These are phyloP conservation scores for Grallaria varia DNA, from an alignment of 2,113 vertebrate genomes.

Conservation along the genomic window DNA sequence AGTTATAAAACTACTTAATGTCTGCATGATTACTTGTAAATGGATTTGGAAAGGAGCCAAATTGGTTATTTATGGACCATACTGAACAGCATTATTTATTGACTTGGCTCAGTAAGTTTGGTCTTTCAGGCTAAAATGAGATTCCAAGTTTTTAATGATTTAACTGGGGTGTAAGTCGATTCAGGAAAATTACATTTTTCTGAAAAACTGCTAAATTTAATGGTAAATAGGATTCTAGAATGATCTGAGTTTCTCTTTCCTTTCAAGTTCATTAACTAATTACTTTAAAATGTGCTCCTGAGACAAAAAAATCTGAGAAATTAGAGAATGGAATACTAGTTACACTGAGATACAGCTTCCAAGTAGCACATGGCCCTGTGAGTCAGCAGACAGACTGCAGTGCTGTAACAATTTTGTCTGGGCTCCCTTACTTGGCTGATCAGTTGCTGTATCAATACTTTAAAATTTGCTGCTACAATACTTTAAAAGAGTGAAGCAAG, in stretches of 20 bases:
- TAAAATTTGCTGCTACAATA: neutral
- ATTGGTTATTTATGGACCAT: slow-evolving; percentile 43
- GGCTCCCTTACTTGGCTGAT: neutral
- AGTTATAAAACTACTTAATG: neutral
- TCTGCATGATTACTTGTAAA: slow-evolving; percentile 20
- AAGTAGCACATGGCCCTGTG: neutral
- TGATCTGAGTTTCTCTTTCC: neutral
- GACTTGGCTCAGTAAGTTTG: neutral
- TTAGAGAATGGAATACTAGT: neutral
- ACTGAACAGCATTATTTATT: slow-evolving; percentile 27
- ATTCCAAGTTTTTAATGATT: neutral
- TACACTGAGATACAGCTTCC: neutral
- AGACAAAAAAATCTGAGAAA: neutral
- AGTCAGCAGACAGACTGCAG: neutral
- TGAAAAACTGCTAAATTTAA: neutral
- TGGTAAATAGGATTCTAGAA: neutral
- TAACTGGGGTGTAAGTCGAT: neutral
- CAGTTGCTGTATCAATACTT: neutral
- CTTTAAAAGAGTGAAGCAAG: neutral
- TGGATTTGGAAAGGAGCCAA: slow-evolving; percentile 26
- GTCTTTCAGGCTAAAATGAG: neutral
- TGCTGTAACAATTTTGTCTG: neutral
- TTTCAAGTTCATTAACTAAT: neutral
- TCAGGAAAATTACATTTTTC: neutral
- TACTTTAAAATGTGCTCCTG: neutral